Evolutionary conservation across 2,797 vertebrate genomes (phyloP), one percentile per base, ranked within the genome.

Genomic region (Danio choprae): DNA sequence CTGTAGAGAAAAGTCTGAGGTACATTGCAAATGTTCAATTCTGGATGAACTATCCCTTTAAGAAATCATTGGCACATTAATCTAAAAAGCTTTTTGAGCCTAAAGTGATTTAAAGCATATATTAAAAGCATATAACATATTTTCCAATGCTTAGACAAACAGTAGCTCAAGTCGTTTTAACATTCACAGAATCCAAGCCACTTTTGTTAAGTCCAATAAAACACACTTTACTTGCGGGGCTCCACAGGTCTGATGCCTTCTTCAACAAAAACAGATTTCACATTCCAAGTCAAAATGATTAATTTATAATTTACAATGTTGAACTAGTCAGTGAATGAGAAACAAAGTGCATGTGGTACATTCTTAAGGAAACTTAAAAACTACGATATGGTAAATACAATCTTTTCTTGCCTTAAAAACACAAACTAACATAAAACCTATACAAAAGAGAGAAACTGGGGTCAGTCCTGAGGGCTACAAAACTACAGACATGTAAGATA

Each of bases 391-490:
- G 20, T 44, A 38, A 43, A 67, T 59, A 55, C 77, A 72, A 20
- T 68, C 40, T 55, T 84, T 73, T 73, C 53, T 69, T 38, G 11
- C 5, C 18, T 51, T 22, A 63, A 56, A 74, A 65, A 44, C 18
- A 46, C 38, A 46, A n/a, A 72, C 58, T 60, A 75, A 79, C 0
- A 56, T 67, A 85, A 65, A 68, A 81, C 81, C 85, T 18, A 74
- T 70, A 78, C 48, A 80, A 7, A 50, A 67, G 4, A 69, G 40
- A 29, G 3, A 29, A 29, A 29, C 29, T 53, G 38, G 78, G 71
- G 71, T 40, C 55, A 50, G 86, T 92, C 90, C 92, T 92, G 92
- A 93, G 90, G 92, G 84, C 90, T 91, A 92, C 86, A 89, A 86
- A 87, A 74, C 90, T 90, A 92, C 87, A 67, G 51, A 76, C 15